A percentile compares a stretch with the other conserved stretches of the same genome.
phyloP scores from a whole-genome alignment of 2,113 vertebrate species.

The Trochalopteron elliotii region DNA sequence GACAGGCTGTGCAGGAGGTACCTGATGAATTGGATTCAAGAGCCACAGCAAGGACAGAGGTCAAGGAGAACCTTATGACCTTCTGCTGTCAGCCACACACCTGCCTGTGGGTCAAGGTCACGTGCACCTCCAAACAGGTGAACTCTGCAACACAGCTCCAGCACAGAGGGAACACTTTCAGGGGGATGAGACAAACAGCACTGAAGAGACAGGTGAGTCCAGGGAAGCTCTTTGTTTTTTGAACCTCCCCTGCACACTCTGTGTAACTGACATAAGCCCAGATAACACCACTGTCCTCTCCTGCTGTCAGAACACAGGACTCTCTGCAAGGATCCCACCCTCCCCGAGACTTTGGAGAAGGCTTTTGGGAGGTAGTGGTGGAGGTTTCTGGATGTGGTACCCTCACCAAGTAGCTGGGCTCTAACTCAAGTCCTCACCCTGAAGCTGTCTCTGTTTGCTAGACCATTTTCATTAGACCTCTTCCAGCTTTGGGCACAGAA shows the following conservation, averaged over 20 bases:
- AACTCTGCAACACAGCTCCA: neutral
- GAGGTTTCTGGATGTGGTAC: neutral
- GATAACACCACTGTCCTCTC: neutral
- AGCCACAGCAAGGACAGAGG: neutral
- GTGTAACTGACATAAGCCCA: neutral
- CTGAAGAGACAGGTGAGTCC: neutral
- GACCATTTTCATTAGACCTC: neutral
- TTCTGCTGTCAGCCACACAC: neutral
- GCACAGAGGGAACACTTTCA: neutral
- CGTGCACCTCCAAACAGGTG: neutral
- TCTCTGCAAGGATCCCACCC: neutral
- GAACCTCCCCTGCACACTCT: neutral
- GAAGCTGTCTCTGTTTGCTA: neutral
- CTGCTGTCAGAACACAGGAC: neutral
- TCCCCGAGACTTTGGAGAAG: neutral
- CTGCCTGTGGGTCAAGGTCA: neutral
- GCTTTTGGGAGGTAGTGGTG: neutral
- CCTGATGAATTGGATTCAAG: neutral
- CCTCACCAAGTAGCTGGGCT: neutral
- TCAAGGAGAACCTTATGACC: neutral
- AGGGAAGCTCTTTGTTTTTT: neutral
- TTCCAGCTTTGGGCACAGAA: neutral
- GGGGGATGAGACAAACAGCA: neutral
- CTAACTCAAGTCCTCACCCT: neutral
- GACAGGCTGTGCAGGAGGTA: neutral